Percentiles rank a stretch among this genome's conserved stretches.
These are phyloP conservation scores for Cirrhinus molitorella DNA, from an alignment of 2,797 vertebrate species.

Conservation along the genomic window DNA sequence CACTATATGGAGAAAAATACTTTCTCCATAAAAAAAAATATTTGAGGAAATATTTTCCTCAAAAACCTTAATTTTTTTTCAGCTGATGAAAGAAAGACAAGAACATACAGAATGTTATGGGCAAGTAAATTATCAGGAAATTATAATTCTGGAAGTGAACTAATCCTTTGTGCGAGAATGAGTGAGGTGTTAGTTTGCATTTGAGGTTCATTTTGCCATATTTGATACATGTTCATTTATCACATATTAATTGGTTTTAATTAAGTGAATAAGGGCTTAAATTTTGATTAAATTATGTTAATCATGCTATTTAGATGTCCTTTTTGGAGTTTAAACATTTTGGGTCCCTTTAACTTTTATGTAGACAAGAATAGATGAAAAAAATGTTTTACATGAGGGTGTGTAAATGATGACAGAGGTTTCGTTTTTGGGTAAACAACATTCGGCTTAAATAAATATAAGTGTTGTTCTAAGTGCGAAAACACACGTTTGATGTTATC, in stretches of 20 bases:
- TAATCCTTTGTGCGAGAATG: neutral
- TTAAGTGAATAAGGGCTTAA: neutral
- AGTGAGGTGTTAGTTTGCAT: neutral
- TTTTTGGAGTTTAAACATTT: neutral
- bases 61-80: too few species aligned
- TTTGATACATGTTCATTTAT: neutral
- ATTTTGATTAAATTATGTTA: too few species aligned
- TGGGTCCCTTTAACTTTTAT: neutral
- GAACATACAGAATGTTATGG: too few species aligned
- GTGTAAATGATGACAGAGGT: neutral
- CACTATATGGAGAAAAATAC: too few species aligned
- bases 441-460: neutral
- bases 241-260: neutral
- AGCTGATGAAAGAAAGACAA: too few species aligned
- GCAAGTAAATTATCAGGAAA: too few species aligned
- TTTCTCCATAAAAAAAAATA: too few species aligned
- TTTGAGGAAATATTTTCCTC: too few species aligned
- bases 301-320: neutral
- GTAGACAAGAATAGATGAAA: neutral
- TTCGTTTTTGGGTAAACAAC: neutral
- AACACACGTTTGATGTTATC: constrained; percentile 70
- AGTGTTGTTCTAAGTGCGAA: constrained; percentile 13
- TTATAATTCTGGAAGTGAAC: too few species aligned
- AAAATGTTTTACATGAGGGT: neutral
- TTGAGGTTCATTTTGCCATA: neutral